phyloP scores from a whole-genome alignment of 2,888 invertebrate genomes.

The Arge pagana region DNA sequence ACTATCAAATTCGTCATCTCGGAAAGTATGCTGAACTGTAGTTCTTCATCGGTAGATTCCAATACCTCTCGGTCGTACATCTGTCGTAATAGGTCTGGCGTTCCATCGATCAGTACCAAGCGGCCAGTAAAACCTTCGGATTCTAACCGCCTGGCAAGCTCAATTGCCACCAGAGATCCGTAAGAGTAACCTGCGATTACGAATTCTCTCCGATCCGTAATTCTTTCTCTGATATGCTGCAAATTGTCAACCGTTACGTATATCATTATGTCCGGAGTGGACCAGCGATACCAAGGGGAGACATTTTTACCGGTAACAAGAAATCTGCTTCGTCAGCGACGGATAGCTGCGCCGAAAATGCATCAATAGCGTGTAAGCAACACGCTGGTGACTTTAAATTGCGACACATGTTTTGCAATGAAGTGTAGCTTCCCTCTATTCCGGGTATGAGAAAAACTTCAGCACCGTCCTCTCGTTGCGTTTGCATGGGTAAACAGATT shows the following conservation, averaged over 20 bases:
- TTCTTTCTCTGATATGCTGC: constrained; percentile 65
- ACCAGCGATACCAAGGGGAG: constrained; percentile 28
- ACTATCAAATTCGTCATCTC: constrained; percentile 63
- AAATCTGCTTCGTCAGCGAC: constrained; percentile 61
- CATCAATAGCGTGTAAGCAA: constrained; percentile 6
- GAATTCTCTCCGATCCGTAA: constrained; percentile 31
- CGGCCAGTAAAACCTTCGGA: constrained; percentile 1
- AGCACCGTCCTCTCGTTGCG: neutral
- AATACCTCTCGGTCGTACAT: constrained; percentile 61
- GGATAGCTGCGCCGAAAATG: constrained; percentile 12
- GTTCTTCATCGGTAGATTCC: constrained; percentile 58
- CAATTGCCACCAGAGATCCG: constrained; percentile 6
- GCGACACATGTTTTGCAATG: constrained; percentile 38
- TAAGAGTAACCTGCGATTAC: constrained; percentile 4
- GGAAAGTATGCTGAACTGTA: constrained; percentile 65
- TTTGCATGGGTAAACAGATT: neutral
- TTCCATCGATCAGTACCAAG: constrained; percentile 8
- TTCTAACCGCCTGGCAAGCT: constrained; percentile 5
- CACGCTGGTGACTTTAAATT: constrained; percentile 37
- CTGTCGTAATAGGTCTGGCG: constrained; percentile 55
- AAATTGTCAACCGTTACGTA: neutral
- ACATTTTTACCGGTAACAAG: constrained; percentile 64
- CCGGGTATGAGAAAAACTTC: constrained; percentile 42
- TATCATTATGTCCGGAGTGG: neutral
- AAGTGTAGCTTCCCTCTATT: constrained; percentile 40